Conservation (phyloP, 2,113 vertebrate genomes). For the Prionailurus viverrinus region DNA sequence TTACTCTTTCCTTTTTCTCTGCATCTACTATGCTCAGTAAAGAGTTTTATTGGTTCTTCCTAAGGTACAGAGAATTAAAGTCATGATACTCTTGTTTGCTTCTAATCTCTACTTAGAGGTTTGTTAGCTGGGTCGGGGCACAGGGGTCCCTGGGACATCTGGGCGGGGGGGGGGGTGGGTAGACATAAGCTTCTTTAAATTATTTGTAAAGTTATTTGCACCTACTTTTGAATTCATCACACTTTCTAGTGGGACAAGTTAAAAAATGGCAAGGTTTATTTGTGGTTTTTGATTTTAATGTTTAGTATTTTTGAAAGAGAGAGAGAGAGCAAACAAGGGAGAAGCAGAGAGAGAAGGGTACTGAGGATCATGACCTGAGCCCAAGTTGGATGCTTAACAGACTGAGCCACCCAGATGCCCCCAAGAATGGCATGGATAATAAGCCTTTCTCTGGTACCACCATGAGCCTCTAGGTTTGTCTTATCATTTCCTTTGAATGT, state of each 20-base stretch:
- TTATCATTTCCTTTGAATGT: not conserved
- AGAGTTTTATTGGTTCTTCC: not conserved
- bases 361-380: too few species aligned
- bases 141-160: rapidly evolving
- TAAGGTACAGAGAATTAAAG: not conserved
- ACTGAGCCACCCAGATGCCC: too few species aligned
- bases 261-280: not conserved
- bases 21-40: not conserved
- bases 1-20: not conserved
- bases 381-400: too few species aligned
- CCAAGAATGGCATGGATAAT: not conserved
- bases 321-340: too few species aligned
- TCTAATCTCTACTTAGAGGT: not conserved
- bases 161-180: not conserved
- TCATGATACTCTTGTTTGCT: not conserved
- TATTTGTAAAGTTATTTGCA: not conserved
- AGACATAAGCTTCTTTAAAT: not conserved
- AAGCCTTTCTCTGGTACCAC: not conserved
- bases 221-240: not conserved
- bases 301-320: too few species aligned
- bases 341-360: too few species aligned
- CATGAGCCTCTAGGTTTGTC: not conserved
- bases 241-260: not conserved
- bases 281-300: too few species aligned
- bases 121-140: not conserved